Conservation (phyloP, 2,797 vertebrate genomes). For the Agapornis canus region DNA sequence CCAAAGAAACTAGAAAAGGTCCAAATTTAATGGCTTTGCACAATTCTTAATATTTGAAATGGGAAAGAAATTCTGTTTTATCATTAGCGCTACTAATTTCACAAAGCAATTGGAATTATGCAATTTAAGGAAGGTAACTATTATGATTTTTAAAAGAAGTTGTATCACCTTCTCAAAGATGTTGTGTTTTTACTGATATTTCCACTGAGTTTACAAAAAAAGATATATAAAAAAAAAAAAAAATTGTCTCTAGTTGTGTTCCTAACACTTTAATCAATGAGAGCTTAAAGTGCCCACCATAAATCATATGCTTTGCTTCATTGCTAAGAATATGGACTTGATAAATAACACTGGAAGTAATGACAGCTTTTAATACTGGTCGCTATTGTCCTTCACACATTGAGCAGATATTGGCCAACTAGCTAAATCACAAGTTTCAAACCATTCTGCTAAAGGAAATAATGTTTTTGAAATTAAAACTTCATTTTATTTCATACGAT, state of each 20-base stretch:
- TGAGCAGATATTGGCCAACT: neutral
- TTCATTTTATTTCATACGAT: slow-evolving; percentile 25
- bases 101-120: neutral
- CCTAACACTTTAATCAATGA: neutral
- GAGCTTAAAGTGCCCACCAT: neutral
- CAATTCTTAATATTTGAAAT: neutral
- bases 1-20: neutral
- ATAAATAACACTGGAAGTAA: neutral
- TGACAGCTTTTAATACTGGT: neutral
- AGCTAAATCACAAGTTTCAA: neutral
- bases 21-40: neutral
- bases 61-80: neutral
- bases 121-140: neutral
- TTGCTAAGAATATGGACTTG: neutral
- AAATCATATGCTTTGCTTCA: neutral
- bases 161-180: neutral
- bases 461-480: slow-evolving; percentile 13
- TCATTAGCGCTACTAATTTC: neutral
- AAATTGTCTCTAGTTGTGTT: neutral
- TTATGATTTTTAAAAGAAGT: neutral
- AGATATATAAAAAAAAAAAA: neutral
- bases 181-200: neutral
- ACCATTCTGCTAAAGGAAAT: slow-evolving; percentile 12
- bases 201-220: neutral
- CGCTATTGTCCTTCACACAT: neutral